Evolutionary conservation across 2,113 vertebrate species (phyloP).

Genomic region (Chamaea fasciata): DNA sequence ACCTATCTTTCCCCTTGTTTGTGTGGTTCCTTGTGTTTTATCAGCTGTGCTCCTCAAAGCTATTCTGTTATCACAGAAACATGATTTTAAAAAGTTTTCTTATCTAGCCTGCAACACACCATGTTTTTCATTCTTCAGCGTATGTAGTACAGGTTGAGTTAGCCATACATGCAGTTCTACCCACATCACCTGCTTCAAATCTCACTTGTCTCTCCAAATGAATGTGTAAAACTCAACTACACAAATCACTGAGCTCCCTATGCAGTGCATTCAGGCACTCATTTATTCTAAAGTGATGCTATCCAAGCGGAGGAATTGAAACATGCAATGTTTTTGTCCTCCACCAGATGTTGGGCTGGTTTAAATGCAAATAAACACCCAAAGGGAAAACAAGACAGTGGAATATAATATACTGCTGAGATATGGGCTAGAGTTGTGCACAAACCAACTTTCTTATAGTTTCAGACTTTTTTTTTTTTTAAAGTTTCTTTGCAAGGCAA

Average conservation of each 20-base stretch:
- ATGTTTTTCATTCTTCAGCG: neutral
- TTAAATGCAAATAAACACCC: conserved; percentile 28
- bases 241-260: neutral
- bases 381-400: neutral
- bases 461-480: neutral
- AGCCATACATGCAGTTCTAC: neutral
- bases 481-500: neutral
- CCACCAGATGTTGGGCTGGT: neutral
- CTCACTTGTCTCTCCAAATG: neutral
- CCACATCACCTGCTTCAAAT: neutral
- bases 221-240: neutral
- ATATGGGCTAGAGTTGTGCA: neutral
- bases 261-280: neutral
- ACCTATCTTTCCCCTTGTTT: neutral
- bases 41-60: neutral
- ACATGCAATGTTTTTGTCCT: neutral
- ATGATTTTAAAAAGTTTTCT: neutral
- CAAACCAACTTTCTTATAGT: neutral
- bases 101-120: neutral
- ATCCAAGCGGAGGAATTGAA: neutral
- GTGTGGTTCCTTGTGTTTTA: neutral
- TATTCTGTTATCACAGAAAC: neutral
- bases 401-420: neutral
- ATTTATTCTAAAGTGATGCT: neutral
- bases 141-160: neutral